A percentile compares a stretch with the other conserved stretches of the same genome.
Conservation (phyloP, 2,113 vertebrate species). For the Nerophis ophidion region DNA sequence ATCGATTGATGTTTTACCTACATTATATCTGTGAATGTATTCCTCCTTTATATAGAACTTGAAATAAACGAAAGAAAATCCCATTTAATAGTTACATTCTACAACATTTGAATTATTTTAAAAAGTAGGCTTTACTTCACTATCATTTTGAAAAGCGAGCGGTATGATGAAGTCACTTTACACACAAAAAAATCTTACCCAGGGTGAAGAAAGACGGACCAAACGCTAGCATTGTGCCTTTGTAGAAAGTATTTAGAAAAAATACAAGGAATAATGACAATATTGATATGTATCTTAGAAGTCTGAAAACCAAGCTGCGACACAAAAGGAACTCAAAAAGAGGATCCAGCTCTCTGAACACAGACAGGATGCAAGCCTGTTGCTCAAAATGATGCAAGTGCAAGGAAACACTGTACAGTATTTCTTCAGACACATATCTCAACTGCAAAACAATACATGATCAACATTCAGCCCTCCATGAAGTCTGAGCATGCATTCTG, state of each 20-base stretch:
- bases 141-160: too few species aligned
- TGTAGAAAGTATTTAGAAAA: conserved; percentile 5
- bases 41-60: too few species aligned
- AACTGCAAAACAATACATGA: not conserved
- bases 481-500: too few species aligned
- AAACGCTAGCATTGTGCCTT: conserved; percentile 24
- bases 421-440: not conserved
- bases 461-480: not conserved
- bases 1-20: too few species aligned
- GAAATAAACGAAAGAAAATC: too few species aligned
- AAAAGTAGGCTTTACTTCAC: too few species aligned
- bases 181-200: conserved; percentile 40
- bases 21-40: too few species aligned
- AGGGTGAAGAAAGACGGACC: conserved; percentile 18
- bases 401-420: conserved; percentile 13
- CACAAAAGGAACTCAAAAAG: conserved; percentile 31
- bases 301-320: not conserved
- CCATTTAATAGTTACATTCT: too few species aligned
- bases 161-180: not conserved
- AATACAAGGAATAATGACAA: not conserved
- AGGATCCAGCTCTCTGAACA: conserved; percentile 36
- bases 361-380: conserved; percentile 35
- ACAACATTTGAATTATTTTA: too few species aligned
- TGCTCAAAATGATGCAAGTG: conserved; percentile 26
- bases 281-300: not conserved